Evolutionary conservation across 2,113 vertebrate species (phyloP), one percentile per base, ranked within the genome.

Genomic region (Eptatretus burgeri): DNA sequence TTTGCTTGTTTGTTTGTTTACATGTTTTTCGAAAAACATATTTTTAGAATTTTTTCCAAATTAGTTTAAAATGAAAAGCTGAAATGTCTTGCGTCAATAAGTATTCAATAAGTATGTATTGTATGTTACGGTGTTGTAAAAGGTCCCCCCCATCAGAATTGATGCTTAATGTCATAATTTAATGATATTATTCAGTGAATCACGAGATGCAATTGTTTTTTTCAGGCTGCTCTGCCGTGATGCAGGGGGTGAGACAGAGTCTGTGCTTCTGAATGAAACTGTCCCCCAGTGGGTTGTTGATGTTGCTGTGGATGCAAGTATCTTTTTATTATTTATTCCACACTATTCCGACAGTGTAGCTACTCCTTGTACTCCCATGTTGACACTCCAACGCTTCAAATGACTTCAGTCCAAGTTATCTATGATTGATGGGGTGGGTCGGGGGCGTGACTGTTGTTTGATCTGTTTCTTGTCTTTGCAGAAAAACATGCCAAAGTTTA

Each of bases 161-260:
- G 94, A 94, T 5, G 91, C 87, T 5, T 88, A 95, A 68, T 86
- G 84, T 67, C 27, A 41, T 7, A 41, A 41, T 5, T 41, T 7
- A 41, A 41, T 41, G 3, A 5, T 41, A 3, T 41, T 41, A 41
- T 41, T 41, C 27, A 41, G 27, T 41, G 7, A 7, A 41, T 41
- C 27, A 41, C 27, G 52, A 56, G 52, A 16, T 56, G 52, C 9
- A 14, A 56, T 16, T 56, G 9, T 10, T 60, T 60, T n/a, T 60
- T 19, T 60, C 56, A 60, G 56, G 56, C 56, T 60, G n/a, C 56
- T 60, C n/a, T 60, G 56, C 56, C n/a, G 56, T 17, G 56, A 60
- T 60, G 56, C 56, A 17, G 56, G 56, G n/a, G 56, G 56, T 17
- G 56, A 60, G 19, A 60, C 56, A 9, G 56, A 60, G 56, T 60